phyloP scores from a whole-genome alignment of 2,888 invertebrate species.

The Scaptomyza polygonia region DNA sequence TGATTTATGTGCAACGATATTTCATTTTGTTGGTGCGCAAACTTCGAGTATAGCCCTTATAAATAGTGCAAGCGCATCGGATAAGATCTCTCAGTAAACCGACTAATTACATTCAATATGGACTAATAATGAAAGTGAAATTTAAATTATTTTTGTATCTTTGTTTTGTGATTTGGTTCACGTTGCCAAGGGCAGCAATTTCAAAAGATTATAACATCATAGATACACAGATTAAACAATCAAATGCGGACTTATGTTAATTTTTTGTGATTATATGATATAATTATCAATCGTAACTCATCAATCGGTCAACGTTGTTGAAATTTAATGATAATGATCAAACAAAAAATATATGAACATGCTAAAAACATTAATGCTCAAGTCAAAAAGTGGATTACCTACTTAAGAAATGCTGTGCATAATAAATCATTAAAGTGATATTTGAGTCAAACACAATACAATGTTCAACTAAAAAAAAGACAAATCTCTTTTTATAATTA shows the following conservation, averaged over 20 bases:
- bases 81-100: neutral
- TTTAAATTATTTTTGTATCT: conserved; percentile 9
- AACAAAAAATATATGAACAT: no score
- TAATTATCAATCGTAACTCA: conserved; percentile 15
- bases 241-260: conserved; percentile 23
- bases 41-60: conserved; percentile 13
- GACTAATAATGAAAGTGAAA: conserved; percentile 63
- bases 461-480: conserved; percentile 3
- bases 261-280: conserved; percentile 20
- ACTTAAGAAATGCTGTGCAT: neutral
- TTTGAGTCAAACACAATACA: neutral
- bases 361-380: neutral
- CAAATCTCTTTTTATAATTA: neutral
- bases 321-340: conserved; percentile 22
- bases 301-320: conserved; percentile 5
- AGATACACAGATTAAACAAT: conserved; percentile 7
- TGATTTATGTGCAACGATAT: conserved; percentile 34
- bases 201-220: conserved; percentile 10
- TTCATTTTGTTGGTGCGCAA: neutral
- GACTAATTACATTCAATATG: conserved; percentile 19
- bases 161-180: conserved; percentile 13
- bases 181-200: conserved; percentile 28
- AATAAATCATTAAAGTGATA: conserved; percentile 10
- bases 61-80: conserved; percentile 11
- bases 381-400: conserved; percentile 1